Evolutionary conservation across 2,113 vertebrate genomes (phyloP).

Genomic region (Guaruba guarouba): DNA sequence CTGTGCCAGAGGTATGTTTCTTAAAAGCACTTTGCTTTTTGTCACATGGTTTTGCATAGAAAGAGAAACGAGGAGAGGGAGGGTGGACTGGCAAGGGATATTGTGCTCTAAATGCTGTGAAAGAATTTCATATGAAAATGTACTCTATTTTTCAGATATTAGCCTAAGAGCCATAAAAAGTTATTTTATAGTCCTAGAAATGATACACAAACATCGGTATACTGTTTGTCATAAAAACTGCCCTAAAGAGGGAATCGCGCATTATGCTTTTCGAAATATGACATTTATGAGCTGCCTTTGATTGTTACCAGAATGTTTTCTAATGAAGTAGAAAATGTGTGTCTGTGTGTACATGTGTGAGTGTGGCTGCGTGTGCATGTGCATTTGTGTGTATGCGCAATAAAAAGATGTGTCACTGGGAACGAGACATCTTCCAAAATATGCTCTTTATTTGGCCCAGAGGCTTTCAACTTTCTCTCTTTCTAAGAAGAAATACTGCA

Average conservation of each 20-base stretch:
- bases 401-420: neutral
- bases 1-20: constrained; percentile 22
- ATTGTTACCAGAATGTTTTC: constrained; percentile 52
- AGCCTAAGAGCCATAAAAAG: constrained; percentile 32
- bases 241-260: neutral
- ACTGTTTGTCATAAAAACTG: constrained; percentile 49
- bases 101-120: neutral
- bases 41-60: constrained; percentile 21
- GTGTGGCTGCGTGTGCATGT: neutral
- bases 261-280: constrained; percentile 46
- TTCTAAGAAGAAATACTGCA: neutral
- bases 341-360: neutral
- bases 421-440: neutral
- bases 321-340: constrained; percentile 34
- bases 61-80: neutral
- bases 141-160: constrained; percentile 16
- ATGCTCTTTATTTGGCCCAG: neutral
- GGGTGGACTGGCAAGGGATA: neutral
- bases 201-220: constrained; percentile 45
- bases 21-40: constrained; percentile 49
- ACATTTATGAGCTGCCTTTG: constrained; percentile 70
- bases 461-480: neutral
- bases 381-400: neutral
- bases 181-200: constrained; percentile 53
- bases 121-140: neutral